phyloP scores from a whole-genome alignment of 2,888 invertebrate species.

The Plutella xylostella region DNA sequence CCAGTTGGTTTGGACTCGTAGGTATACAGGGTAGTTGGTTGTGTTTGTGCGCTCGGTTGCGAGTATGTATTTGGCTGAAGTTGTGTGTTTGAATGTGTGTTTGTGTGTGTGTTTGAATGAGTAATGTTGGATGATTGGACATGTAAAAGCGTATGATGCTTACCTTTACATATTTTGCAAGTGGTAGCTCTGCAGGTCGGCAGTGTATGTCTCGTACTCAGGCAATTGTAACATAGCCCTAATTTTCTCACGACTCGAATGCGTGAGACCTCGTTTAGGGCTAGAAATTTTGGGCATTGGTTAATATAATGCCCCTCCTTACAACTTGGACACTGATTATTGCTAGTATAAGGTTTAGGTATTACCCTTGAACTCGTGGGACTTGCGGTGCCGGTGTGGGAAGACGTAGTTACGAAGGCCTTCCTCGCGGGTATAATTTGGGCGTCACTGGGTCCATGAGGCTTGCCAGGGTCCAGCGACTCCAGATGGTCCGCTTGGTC shows the following conservation, averaged over 20 bases:
- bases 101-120: background rate
- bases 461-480: background rate
- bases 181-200: conserved; percentile 7
- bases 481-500: conserved; percentile 4
- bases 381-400: no score
- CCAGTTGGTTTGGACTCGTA: background rate
- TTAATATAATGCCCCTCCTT: conserved; percentile 1
- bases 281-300: conserved; percentile 1
- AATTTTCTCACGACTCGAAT: background rate
- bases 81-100: no score
- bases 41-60: no score
- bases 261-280: background rate
- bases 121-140: background rate
- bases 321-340: conserved; percentile 3
- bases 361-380: background rate
- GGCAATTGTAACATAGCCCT: conserved; percentile 10
- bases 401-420: conserved; percentile 4
- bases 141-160: conserved; percentile 12
- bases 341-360: background rate
- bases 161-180: conserved; percentile 10
- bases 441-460: background rate
- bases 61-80: no score
- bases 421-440: background rate
- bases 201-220: conserved; percentile 9
- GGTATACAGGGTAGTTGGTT: background rate